These are phyloP conservation scores for Eufriesea mexicana DNA, from an alignment of 1,140 invertebrate species.

Conservation along the genomic window DNA sequence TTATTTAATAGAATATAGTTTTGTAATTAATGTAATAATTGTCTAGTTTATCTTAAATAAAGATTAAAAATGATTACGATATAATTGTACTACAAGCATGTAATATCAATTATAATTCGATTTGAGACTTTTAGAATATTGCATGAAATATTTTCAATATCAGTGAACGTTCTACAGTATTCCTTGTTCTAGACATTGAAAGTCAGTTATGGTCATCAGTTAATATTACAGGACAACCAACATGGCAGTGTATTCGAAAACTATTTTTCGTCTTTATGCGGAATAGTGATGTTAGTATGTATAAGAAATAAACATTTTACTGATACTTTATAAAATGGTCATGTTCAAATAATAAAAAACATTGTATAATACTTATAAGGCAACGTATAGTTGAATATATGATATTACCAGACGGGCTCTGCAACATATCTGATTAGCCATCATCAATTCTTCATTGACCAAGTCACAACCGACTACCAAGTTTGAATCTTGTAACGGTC, in stretches of 20 bases:
- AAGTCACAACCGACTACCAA: background rate
- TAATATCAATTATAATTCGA: background rate
- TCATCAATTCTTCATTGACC: slow-evolving; percentile 41
- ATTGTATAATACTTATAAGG: slow-evolving; percentile 16
- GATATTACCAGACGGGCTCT: slow-evolving; percentile 29
- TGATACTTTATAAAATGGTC: slow-evolving; percentile 15
- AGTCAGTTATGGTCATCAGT: slow-evolving; percentile 10
- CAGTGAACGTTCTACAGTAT: slow-evolving; percentile 15
- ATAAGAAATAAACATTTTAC: background rate
- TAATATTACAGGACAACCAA: slow-evolving; percentile 42
- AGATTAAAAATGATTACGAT: slow-evolving; percentile 6
- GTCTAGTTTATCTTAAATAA: background rate
- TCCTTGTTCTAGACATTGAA: background rate
- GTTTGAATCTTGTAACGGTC: slow-evolving; percentile 66
- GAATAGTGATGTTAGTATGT: slow-evolving; percentile 50
- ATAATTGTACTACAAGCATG: slow-evolving; percentile 1
- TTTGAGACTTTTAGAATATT: background rate
- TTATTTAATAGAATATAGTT: slow-evolving; percentile 11
- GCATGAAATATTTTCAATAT: background rate
- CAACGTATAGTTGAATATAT: slow-evolving; percentile 28
- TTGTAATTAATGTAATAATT: slow-evolving; percentile 28
- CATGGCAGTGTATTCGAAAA: slow-evolving; percentile 60
- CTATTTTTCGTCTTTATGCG: slow-evolving; percentile 27
- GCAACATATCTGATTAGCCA: slow-evolving; percentile 41
- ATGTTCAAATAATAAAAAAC: slow-evolving; percentile 8